Evolutionary conservation across 2,113 vertebrate genomes (phyloP), one percentile per base, ranked within the genome.

Genomic region (Dromaius novaehollandiae): DNA sequence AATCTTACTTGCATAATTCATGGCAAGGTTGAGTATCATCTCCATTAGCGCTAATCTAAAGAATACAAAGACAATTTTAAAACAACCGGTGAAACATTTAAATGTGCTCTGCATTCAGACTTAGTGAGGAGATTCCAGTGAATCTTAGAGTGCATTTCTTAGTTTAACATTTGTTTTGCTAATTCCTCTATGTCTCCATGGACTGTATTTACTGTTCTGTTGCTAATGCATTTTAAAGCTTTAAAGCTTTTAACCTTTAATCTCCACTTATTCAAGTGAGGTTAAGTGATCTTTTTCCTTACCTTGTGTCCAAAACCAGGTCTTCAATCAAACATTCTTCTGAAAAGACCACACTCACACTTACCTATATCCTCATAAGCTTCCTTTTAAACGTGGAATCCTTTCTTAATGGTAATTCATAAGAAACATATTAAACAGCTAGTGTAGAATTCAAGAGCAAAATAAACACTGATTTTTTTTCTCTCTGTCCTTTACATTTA

Each of bases 161-260:
- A 95, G 97, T 97, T 98, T 97, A 97, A 97, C 97, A 97, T 98
- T 98, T 98, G 97, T 98, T 98, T 98, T 98, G 97, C 97, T 98
- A 98, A 98, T 98, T 98, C 97, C 96, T 96, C 89, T 80, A 70
- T 95, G 86, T 97, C 96, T 97, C 97, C 96, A 97, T 90, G 97
- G 98, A 97, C 97, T 97, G 96, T 97, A 97, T 98, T 98, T 98
- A 97, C 97, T 97, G 95, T 97, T 98, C 97, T 92, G 88, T 97
- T 97, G 94, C 98, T 98, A 98, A 98, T 98, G 97, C 94, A 97
- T 97, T 96, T 98, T 98, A 96, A 92, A 96, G 96, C 96, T 98
- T 98, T 96, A 98, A 98, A 97, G 98, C 97, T 98, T 98, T 98
- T 98, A 98, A 98, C 98, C 98, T 98, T 98, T 98, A 97, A 98